Evolutionary conservation across 2,797 vertebrate genomes (phyloP), one percentile per base, ranked within the genome.

Genomic region (Rallus crepitans): DNA sequence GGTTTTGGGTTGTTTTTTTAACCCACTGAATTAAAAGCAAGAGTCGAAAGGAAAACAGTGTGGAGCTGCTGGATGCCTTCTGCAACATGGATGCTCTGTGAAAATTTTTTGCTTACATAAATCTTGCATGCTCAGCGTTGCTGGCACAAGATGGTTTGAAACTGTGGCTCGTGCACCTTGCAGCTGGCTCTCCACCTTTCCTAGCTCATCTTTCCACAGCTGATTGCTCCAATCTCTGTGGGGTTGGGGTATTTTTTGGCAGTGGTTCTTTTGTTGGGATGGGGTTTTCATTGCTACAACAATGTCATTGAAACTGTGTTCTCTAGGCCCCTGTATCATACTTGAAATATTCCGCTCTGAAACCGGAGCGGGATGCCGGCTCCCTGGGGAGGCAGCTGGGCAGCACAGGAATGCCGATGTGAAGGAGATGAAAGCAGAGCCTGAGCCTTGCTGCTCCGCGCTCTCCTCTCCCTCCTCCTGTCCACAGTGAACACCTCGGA

Each of bases 351-450:
- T 63, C 69, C 55, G 72, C 48, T 85, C 11, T 78, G 96, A 95
- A 92, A 96, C 87, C 78, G 20, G 94, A 93, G 91, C 5, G 2
- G 82, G 78, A 42, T 66, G 64, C 57, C 33, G 6, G 68, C 42
- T 81, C 70, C 39, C 65, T 2, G 1, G 56, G 55, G 55, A 82
- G 72, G 87, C 95, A 95, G 93, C 93, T 96, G 88, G 90, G 86
- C 87, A 85, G 81, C 0, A 0, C 85, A 52, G 84, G 87, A 92
- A 95, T 95, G 75, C 90, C 11, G 7, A 42, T 25, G 70, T 7
- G 73, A 24, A 3, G 3, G 80, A 68, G 66, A 77, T 76, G 68
- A 73, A 94, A 93, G 84, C 11, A 9, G 50, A 27, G 50, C 50
- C 50, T 15, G 50, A 27, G 6, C 53, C 37, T 82, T 19, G 0